Evolutionary conservation across 2,797 vertebrate species (phyloP).

Genomic region (Valencia hispanica): DNA sequence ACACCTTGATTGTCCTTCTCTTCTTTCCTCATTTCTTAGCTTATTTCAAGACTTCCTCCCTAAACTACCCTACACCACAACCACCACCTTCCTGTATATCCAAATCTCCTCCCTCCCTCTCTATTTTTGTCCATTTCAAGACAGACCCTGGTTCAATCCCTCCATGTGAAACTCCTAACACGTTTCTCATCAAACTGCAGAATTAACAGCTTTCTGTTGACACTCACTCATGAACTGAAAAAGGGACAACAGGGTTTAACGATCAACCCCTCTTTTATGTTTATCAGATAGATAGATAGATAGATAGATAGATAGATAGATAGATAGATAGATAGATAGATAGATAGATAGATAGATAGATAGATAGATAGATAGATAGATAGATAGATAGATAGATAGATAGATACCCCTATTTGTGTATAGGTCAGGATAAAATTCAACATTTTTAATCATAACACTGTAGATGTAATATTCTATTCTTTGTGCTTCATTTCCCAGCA

Average conservation of each 20-base stretch:
- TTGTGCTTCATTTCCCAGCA: too few species aligned
- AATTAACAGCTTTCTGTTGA: conserved; percentile 80
- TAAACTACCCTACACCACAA: too few species aligned
- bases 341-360: not conserved
- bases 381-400: not conserved
- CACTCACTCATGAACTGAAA: conserved; percentile 67
- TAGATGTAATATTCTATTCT: too few species aligned
- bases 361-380: not conserved
- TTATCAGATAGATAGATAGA: not conserved
- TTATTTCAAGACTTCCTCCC: conserved; percentile 26
- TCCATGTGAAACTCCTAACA: conserved; percentile 66
- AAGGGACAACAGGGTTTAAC: conserved; percentile 52
- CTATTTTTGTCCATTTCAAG: conserved; percentile 54
- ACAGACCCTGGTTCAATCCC: conserved; percentile 69
- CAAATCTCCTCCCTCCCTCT: conserved; percentile 14
- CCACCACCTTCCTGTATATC: conserved; percentile 40
- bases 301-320: not conserved
- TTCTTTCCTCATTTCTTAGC: conserved; percentile 23
- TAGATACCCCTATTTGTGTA: not conserved
- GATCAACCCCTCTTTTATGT: conserved; percentile 44
- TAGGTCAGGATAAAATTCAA: too few species aligned
- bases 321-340: not conserved
- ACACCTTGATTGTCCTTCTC: conserved; percentile 62
- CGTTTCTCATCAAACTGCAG: conserved; percentile 81
- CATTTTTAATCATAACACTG: too few species aligned